phyloP scores from a whole-genome alignment of 1,140 invertebrate genomes.

The Drosophila neocordata region DNA sequence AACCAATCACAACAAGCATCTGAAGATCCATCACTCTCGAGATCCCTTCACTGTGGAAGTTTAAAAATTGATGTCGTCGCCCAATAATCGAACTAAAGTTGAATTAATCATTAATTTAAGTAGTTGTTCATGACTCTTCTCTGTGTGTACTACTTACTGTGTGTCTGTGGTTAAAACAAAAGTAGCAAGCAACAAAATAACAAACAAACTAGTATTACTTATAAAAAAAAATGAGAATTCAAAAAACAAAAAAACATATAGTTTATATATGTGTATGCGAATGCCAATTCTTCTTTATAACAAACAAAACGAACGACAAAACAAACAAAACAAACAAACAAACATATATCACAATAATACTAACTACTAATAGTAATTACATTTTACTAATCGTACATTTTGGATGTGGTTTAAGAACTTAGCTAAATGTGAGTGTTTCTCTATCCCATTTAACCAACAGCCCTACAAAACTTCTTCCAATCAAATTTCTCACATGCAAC shows the following conservation, averaged over 20 bases:
- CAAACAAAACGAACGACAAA: slow-evolving; percentile 14
- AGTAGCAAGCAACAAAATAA: slow-evolving; percentile 38
- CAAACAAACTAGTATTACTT: slow-evolving; percentile 78
- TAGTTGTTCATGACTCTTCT: slow-evolving; percentile 76
- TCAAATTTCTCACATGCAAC: slow-evolving; percentile 12
- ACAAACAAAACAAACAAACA: slow-evolving; percentile 20
- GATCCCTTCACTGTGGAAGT: slow-evolving; percentile 93
- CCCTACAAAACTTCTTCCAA: neutral
- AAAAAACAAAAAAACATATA: slow-evolving; percentile 39
- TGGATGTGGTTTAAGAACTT: slow-evolving; percentile 76
- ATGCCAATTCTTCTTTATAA: slow-evolving; percentile 65
- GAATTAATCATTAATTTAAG: slow-evolving; percentile 68
- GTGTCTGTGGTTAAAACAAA: slow-evolving; percentile 66
- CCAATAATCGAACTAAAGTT: slow-evolving; percentile 58
- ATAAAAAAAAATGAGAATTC: slow-evolving; percentile 39
- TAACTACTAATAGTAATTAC: slow-evolving; percentile 23
- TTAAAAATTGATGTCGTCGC: slow-evolving; percentile 82
- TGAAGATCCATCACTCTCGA: slow-evolving; percentile 93
- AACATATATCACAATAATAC: slow-evolving; percentile 62
- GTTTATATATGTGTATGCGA: slow-evolving; percentile 68
- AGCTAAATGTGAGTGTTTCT: slow-evolving; percentile 74
- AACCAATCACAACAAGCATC: slow-evolving; percentile 94
- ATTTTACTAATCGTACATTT: slow-evolving; percentile 73
- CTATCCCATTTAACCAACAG: neutral
- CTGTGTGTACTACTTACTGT: slow-evolving; percentile 62